Conservation (phyloP, 2,888 invertebrate genomes). For the Colletes collaris region DNA sequence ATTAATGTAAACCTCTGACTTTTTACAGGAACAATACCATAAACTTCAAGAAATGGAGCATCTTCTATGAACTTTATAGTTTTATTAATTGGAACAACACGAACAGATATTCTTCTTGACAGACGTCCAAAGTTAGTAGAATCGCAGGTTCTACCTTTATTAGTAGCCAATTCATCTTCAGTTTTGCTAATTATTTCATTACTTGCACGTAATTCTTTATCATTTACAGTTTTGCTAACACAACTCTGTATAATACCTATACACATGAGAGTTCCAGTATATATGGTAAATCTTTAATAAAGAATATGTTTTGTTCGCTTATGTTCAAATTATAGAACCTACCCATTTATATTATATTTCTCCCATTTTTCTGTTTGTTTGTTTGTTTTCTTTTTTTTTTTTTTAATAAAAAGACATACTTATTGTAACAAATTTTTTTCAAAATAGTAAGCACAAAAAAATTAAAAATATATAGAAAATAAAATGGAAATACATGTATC, state of each 20-base stretch:
- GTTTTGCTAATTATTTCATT: slow-evolving; percentile 16
- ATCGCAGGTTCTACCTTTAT: slow-evolving; percentile 30
- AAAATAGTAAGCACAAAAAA: slow-evolving; percentile 14
- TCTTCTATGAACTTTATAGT: slow-evolving; percentile 62
- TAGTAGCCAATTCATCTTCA: slow-evolving; percentile 17
- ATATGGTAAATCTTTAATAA: background rate
- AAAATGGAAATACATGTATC: slow-evolving; percentile 22
- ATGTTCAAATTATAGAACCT: slow-evolving; percentile 78
- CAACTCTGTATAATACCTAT: slow-evolving; percentile 74
- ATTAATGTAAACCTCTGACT: slow-evolving; percentile 55
- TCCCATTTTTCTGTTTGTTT: slow-evolving; percentile 9
- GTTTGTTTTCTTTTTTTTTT: background rate
- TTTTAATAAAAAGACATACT: slow-evolving; percentile 23
- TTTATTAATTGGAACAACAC: slow-evolving; percentile 73
- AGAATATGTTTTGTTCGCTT: slow-evolving; percentile 7
- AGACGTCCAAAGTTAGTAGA: slow-evolving; percentile 47
- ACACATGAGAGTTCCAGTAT: slow-evolving; percentile 78
- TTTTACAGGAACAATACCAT: slow-evolving; percentile 71
- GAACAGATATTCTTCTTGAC: slow-evolving; percentile 71
- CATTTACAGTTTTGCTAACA: slow-evolving; percentile 60
- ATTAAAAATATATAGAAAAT: slow-evolving; percentile 19
- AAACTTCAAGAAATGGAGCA: slow-evolving; percentile 73
- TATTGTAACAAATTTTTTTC: slow-evolving; percentile 11
- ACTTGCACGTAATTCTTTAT: slow-evolving; percentile 41
- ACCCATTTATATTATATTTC: slow-evolving; percentile 83